Base-by-base conservation (phyloP, 2,888 invertebrate genomes). In the Polymixis lichenea region DNA sequence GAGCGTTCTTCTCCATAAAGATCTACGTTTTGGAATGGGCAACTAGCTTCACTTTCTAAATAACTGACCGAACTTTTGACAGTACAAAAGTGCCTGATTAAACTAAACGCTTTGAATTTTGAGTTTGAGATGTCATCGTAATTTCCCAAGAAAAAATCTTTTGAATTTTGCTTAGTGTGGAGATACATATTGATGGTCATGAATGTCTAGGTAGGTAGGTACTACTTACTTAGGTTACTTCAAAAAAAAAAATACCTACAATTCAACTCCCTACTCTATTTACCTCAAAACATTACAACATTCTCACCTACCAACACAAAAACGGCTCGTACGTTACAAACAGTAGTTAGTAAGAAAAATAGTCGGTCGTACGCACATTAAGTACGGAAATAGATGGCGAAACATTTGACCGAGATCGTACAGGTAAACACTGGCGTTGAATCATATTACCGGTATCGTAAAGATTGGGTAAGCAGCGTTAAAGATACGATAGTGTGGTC, bases 351-450 rank as follows among this genome's bases (percentile, higher is more conserved):
- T 43, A n/a, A 55, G 25, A 79, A 77, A 79, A 72, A 80, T 80
- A 79, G 8, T 15, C n/a, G 55, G 38, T 62, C 77, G 43, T 56
- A 80, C 77, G 55, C 9, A 55, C 32, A 25, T 53, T 76, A 46
- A 61, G 74, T 53, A 75, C 76, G 17, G 25, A 77, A 77, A 77
- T 77, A 77, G 77, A 55, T 9, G 22, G 15, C 22, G 55, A 15
- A 56, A 17, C 49, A 32, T 49, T 62, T 77, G 80, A 80, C 77
- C 77, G 77, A 79, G 62, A 72, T 77, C 28, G 13, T 13, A 8
- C 72, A 77, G 80, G 77, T 77, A 77, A 77, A 77, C 77, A 77
- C 1, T 25, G 25, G 19, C 38, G 71, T 0, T 80, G 77, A 77
- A 62, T 77, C 80, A 79, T 68, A 28, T 46, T 25, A 19, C 28